These are phyloP conservation scores for Intellagama lesueurii DNA, from an alignment of 2,797 vertebrate species.

Conservation along the genomic window DNA sequence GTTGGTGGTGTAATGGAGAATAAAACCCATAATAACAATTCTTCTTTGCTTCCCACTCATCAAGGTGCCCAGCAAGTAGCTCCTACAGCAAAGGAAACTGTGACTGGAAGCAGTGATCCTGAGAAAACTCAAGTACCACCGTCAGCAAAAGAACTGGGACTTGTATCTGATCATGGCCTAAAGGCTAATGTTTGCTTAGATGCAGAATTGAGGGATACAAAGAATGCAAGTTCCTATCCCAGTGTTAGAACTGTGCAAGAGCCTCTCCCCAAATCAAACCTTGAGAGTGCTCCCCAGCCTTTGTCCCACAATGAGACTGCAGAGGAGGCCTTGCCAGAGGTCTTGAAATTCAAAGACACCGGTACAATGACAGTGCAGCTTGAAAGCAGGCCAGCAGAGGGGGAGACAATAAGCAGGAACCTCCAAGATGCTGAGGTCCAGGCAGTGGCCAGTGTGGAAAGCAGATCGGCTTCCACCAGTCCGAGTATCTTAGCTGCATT, in stretches of 20 bases:
- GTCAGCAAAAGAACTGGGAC: fast-evolving
- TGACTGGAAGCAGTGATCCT: neutral
- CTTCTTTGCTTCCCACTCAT: constrained; percentile 29
- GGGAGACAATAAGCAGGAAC: constrained; percentile 61
- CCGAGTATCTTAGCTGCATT: constrained; percentile 86
- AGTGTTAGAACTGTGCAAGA: fast-evolving
- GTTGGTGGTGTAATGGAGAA: neutral
- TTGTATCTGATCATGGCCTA: neutral
- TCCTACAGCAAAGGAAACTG: neutral
- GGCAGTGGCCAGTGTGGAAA: constrained; percentile 86
- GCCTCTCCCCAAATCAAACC: neutral
- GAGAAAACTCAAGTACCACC: neutral
- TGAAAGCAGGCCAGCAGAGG: constrained; percentile 55
- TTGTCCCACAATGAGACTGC: fast-evolving
- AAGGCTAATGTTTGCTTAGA: neutral
- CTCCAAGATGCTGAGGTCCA: constrained; percentile 91
- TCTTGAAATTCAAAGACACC: constrained; percentile 84
- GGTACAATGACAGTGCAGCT: constrained; percentile 90
- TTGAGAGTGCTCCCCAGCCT: constrained; percentile 17
- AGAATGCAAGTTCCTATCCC: fast-evolving
- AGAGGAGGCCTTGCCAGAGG: neutral
- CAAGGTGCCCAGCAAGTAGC: constrained; percentile 46
- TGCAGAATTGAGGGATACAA: neutral
- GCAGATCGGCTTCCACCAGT: constrained; percentile 90
- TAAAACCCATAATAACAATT: constrained; percentile 28